Conservation (phyloP, 2,113 vertebrate species). For the Coracopsis vasa region DNA sequence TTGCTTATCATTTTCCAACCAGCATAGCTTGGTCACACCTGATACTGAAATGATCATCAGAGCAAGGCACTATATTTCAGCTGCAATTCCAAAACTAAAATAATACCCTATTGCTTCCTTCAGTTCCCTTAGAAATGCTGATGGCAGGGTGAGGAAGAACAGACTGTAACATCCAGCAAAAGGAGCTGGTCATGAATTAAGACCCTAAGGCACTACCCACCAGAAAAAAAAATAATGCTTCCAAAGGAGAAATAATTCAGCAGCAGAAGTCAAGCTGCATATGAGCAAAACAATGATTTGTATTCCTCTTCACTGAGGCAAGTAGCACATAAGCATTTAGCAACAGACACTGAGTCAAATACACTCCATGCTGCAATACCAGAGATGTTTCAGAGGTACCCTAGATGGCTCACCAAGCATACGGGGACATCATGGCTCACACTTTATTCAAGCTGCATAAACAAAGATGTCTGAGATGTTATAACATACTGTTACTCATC, state of each 20-base stretch:
- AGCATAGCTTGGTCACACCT: background rate
- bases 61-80: background rate
- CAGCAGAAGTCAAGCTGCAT: background rate
- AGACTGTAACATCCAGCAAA: background rate
- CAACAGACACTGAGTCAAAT: background rate
- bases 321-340: background rate
- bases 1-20: background rate
- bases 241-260: background rate
- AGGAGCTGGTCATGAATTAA: background rate
- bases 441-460: background rate
- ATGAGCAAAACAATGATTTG: accelerated
- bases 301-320: background rate
- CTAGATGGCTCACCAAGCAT: background rate
- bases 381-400: background rate
- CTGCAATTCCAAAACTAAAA: background rate
- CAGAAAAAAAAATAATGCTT: background rate
- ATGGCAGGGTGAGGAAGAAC: background rate
- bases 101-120: background rate
- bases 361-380: background rate
- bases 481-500: background rate
- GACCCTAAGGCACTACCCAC: background rate
- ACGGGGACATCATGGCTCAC: accelerated
- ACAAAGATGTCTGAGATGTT: background rate
- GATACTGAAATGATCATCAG: background rate
- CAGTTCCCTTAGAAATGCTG: background rate